Conservation (phyloP, 30 jellyfish, hydroid and myxozoan species). For the Hydractinia echinata region DNA sequence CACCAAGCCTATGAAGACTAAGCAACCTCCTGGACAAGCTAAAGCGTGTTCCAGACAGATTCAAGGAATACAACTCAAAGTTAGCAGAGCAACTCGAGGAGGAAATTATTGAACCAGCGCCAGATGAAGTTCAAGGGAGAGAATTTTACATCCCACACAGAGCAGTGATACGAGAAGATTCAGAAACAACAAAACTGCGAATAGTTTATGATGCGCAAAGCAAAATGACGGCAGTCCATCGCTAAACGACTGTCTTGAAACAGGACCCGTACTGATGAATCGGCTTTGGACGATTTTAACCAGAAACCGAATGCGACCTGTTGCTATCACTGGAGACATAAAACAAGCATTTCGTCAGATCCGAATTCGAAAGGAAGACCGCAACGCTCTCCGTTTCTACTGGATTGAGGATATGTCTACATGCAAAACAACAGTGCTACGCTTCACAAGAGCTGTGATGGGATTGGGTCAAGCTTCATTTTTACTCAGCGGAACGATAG, state of each 20-base stretch:
- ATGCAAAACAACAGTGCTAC: background rate
- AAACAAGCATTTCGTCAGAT: background rate
- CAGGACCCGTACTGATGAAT: constrained; percentile 51
- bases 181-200: constrained; percentile 35
- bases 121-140: constrained; percentile 5
- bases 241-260: constrained; percentile 50
- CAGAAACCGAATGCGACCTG: constrained; percentile 33
- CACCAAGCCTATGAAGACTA: background rate
- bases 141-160: constrained; percentile 46
- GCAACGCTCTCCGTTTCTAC: background rate
- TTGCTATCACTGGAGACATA: background rate
- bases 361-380: constrained; percentile 8
- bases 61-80: background rate
- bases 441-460: constrained; percentile 28
- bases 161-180: constrained; percentile 17
- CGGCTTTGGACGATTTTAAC: constrained; percentile 27
- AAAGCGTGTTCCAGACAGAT: background rate
- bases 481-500: constrained; percentile 47
- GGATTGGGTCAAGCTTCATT: constrained; percentile 60
- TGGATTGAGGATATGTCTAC: constrained; percentile 5
- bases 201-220: constrained; percentile 58
- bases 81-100: constrained; percentile 9
- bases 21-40: background rate
- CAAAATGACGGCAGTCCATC: constrained; percentile 20
- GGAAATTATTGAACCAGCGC: constrained; percentile 34